Percentiles rank a stretch among this genome's conserved stretches.
Conservation (phyloP, 2,113 vertebrate species). For the Chloropsis cyanopogon region DNA sequence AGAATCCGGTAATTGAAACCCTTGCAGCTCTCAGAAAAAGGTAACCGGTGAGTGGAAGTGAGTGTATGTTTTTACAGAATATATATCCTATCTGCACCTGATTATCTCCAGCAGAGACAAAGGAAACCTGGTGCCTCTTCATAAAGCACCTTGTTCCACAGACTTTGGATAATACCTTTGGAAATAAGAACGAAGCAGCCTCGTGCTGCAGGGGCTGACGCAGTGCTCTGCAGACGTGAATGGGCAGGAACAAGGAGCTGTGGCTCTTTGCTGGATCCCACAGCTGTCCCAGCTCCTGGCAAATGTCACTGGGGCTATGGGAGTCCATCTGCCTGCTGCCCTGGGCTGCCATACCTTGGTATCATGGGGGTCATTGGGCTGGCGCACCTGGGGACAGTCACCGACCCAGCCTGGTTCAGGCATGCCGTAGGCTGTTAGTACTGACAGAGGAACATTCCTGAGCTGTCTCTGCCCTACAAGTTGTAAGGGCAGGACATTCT, state of each 20-base stretch:
- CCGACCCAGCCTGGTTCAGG: neutral
- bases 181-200: neutral
- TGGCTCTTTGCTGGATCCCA: neutral
- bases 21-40: constrained; percentile 76
- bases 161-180: neutral
- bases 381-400: neutral
- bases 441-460: neutral
- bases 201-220: neutral
- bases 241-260: neutral
- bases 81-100: constrained; percentile 32
- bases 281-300: neutral
- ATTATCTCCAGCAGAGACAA: constrained; percentile 60
- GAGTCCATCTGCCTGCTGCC: neutral
- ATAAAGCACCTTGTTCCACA: neutral
- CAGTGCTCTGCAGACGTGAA: neutral
- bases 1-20: constrained; percentile 82
- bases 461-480: neutral
- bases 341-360: neutral
- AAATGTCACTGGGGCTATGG: neutral
- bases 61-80: constrained; percentile 59
- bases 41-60: constrained; percentile 53
- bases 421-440: neutral
- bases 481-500: rapidly evolving
- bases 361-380: neutral
- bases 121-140: constrained; percentile 12